Percentiles rank a stretch among this genome's conserved stretches.
Evolutionary conservation across 2,797 vertebrate species (phyloP).

Genomic region (Pampus argenteus): DNA sequence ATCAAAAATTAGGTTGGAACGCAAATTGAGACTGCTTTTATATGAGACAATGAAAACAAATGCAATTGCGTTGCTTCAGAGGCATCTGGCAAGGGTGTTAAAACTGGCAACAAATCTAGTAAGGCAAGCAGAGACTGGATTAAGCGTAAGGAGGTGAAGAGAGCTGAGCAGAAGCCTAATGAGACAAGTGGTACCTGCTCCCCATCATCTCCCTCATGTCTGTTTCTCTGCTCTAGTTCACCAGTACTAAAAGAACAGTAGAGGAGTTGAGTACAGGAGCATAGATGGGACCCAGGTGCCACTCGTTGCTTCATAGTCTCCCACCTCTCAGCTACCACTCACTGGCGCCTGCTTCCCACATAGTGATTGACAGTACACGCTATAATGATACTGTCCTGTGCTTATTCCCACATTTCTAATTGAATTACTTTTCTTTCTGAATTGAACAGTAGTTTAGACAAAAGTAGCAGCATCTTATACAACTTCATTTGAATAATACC

Average conservation of each 20-base stretch:
- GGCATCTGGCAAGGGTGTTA: background rate
- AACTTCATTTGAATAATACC: constrained; percentile 67
- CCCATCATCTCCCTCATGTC: constrained; percentile 7
- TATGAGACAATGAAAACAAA: constrained; percentile 43
- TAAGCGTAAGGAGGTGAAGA: constrained; percentile 24
- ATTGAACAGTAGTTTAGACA: constrained; percentile 47
- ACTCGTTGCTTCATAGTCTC: background rate
- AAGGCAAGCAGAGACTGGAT: background rate
- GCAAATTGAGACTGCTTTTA: constrained; percentile 30
- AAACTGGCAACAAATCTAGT: constrained; percentile 8
- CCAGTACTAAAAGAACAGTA: background rate
- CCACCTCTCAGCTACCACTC: constrained; percentile 13
- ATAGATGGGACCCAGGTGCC: constrained; percentile 23
- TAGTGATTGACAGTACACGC: constrained; percentile 17
- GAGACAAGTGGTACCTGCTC: constrained; percentile 33
- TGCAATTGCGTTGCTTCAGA: constrained; percentile 30
- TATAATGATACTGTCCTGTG: background rate
- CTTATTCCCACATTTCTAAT: constrained; percentile 54
- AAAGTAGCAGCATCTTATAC: constrained; percentile 52
- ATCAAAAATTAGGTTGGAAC: background rate
- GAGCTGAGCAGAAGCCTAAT: constrained; percentile 21
- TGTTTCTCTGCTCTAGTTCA: constrained; percentile 20
- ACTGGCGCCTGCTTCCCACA: constrained; percentile 2
- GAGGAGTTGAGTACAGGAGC: background rate
- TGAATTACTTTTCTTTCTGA: constrained; percentile 50